These are phyloP conservation scores for Ornithorhynchus anatinus DNA, from an alignment of 2,113 vertebrate genomes.

Conservation along the genomic window DNA sequence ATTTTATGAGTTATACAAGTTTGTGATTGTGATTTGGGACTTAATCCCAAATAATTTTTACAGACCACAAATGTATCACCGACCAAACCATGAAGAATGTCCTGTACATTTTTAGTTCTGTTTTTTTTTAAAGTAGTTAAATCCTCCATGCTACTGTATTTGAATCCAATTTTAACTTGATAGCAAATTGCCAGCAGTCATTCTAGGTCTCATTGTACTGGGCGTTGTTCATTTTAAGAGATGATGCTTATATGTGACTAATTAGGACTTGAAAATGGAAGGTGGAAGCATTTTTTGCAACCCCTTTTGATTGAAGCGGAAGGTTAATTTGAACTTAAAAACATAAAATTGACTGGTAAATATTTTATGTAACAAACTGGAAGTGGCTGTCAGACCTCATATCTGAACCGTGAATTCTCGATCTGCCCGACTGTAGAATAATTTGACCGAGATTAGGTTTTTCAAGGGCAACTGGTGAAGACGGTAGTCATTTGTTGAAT, in stretches of 20 bases:
- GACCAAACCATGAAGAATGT: neutral
- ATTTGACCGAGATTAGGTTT: too few relatives aligned
- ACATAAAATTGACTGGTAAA: neutral
- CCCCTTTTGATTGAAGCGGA: neutral
- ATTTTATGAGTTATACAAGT: neutral
- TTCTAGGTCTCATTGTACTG: conserved; percentile 25
- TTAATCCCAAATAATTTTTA: conserved; percentile 25
- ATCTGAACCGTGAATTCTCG: neutral
- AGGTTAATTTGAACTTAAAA: neutral
- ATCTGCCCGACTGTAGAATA: too few relatives aligned
- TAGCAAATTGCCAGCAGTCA: conserved; percentile 19
- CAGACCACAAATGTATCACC: conserved; percentile 17
- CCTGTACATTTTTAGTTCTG: neutral
- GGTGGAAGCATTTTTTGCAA: neutral
- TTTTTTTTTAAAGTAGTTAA: conserved; percentile 1
- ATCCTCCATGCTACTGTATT: neutral
- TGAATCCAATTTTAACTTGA: conserved; percentile 21
- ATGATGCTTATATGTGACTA: conserved; percentile 21
- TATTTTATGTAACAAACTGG: neutral
- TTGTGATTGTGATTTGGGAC: too few relatives aligned
- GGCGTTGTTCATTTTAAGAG: conserved; percentile 31
- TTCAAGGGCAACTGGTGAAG: too few relatives aligned
- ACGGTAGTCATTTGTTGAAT: too few relatives aligned
- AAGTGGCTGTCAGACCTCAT: neutral
- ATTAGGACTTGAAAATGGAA: conserved; percentile 30